Conservation (phyloP, 2,113 vertebrate species). For the Propithecus coquereli region DNA sequence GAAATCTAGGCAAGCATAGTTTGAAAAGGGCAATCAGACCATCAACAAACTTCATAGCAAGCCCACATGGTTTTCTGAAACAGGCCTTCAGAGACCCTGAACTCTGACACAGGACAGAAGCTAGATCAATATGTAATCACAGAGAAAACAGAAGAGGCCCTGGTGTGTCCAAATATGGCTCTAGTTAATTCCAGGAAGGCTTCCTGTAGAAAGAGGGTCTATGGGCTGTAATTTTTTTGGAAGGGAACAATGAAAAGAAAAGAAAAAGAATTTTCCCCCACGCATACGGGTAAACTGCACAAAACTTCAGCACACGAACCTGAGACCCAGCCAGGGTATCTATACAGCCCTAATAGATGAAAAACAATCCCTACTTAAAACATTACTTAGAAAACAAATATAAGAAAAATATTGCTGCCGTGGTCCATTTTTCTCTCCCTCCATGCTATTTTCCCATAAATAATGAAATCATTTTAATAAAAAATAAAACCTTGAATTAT, state of each 20-base stretch:
- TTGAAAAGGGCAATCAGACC: neutral
- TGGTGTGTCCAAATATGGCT: neutral
- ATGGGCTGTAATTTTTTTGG: neutral
- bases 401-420: neutral
- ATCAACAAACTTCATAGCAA: neutral
- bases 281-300: neutral
- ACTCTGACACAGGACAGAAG: neutral
- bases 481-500: conserved; percentile 64
- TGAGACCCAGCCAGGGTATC: neutral
- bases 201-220: neutral
- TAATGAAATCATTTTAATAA: conserved; percentile 56
- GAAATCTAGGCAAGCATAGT: neutral
- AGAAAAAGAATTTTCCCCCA: neutral
- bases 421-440: conserved; percentile 13
- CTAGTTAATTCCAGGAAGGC: neutral
- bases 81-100: neutral
- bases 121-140: neutral
- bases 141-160: neutral
- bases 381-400: neutral
- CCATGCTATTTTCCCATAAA: conserved; percentile 35
- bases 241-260: neutral
- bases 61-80: neutral
- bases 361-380: neutral
- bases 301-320: neutral
- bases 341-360: neutral